Percentiles rank a stretch among this genome's conserved stretches.
phyloP scores from a whole-genome alignment of 2,113 vertebrate genomes.

The Ahaetulla prasina region DNA sequence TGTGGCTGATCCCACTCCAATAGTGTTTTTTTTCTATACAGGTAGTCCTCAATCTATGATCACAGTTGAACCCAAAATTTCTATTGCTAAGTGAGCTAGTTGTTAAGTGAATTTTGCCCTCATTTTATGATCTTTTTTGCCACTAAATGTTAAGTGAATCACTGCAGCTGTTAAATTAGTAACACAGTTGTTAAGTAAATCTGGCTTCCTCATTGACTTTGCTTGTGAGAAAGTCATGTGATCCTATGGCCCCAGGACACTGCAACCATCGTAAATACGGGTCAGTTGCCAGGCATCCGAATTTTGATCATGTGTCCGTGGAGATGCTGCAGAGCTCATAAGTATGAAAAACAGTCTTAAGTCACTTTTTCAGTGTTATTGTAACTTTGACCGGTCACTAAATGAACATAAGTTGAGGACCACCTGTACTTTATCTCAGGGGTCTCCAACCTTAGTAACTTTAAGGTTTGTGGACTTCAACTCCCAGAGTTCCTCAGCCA shows the following conservation, averaged over 20 bases:
- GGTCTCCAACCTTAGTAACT: too few relatives aligned
- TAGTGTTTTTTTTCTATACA: not conserved
- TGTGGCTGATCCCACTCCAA: not conserved
- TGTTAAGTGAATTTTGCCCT: not conserved
- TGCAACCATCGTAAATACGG: not conserved
- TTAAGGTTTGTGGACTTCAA: too few relatives aligned
- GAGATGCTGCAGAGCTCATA: not conserved
- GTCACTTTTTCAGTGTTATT: not conserved
- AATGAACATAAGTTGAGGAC: not conserved
- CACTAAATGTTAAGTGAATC: not conserved
- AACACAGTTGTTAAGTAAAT: not conserved
- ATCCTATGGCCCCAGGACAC: not conserved
- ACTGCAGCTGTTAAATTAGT: not conserved
- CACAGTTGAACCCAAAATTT: not conserved
- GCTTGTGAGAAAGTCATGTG: not conserved
- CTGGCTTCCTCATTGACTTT: not conserved
- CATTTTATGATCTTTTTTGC: not conserved
- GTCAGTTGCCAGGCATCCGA: not conserved
- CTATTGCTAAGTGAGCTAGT: not conserved
- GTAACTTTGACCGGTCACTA: not conserved
- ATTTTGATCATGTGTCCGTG: not conserved
- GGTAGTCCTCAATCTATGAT: not conserved
- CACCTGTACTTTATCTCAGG: not conserved
- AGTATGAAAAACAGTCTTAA: not conserved
- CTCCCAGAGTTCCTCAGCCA: too few relatives aligned